A percentile compares a stretch with the other conserved stretches of the same genome.
Conservation (phyloP, 2,113 vertebrate species). For the Forbesichthys agassizii region DNA sequence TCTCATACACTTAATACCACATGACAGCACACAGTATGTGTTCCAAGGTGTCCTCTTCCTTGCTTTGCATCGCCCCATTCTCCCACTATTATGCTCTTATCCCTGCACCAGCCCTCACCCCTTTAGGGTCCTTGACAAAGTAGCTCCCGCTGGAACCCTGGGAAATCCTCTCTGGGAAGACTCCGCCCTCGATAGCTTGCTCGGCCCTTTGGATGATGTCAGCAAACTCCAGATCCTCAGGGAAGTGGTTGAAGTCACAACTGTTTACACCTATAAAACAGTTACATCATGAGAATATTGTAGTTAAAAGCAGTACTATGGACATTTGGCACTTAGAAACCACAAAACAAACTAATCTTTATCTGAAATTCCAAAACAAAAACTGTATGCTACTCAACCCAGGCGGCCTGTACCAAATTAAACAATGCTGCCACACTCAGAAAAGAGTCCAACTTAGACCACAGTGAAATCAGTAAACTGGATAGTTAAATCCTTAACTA, state of each 20-base stretch:
- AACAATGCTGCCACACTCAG: too few relatives aligned
- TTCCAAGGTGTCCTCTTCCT: background rate
- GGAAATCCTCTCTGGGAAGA: conserved; percentile 92
- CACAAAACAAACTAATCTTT: too few relatives aligned
- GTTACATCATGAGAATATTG: background rate
- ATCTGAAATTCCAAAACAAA: too few relatives aligned
- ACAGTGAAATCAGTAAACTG: too few relatives aligned
- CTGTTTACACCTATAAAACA: conserved; percentile 58
- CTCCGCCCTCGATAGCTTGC: conserved; percentile 87
- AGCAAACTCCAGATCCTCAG: conserved; percentile 90
- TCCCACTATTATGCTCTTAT: background rate
- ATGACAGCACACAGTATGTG: too few relatives aligned
- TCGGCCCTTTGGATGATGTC: conserved; percentile 86
- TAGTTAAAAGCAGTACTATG: background rate
- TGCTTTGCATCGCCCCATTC: background rate
- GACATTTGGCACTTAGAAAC: too few relatives aligned
- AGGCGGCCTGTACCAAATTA: too few relatives aligned
- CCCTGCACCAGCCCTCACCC: conserved; percentile 72
- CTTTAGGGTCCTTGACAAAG: conserved; percentile 94
- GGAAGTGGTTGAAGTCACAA: conserved; percentile 86
- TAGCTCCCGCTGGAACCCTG: conserved; percentile 98
- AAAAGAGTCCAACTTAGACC: too few relatives aligned
- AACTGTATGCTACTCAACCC: too few relatives aligned
- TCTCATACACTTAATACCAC: background rate
- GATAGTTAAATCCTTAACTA: too few relatives aligned